Evolutionary conservation across 2,888 invertebrate genomes (phyloP).

Genomic region (Carabus problematicus): DNA sequence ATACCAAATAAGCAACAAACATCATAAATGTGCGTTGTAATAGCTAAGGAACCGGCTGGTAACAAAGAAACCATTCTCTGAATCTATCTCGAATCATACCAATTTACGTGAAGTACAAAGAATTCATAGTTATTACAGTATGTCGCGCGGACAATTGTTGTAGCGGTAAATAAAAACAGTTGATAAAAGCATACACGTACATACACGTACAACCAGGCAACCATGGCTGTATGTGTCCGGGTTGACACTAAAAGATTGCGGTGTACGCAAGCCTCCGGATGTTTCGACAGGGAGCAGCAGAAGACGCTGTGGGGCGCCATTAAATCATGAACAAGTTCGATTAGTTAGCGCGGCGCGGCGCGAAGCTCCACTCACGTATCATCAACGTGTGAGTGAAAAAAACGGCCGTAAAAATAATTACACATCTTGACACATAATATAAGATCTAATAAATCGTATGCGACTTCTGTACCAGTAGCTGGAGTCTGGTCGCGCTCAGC

Average conservation of each 20-base stretch:
- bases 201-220: not conserved
- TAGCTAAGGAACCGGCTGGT: no score
- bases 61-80: no score
- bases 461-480: slow-evolving; percentile 50
- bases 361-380: slow-evolving; percentile 17
- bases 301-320: slow-evolving; percentile 38
- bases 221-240: not conserved
- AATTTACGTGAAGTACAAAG: not conserved
- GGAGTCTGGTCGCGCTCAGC: slow-evolving; percentile 48
- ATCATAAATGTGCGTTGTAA: no score
- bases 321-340: slow-evolving; percentile 40
- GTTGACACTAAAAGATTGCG: slow-evolving; percentile 15
- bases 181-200: not conserved
- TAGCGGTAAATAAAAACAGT: not conserved
- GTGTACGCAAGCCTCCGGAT: not conserved
- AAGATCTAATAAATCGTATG: slow-evolving; percentile 51
- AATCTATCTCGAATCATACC: not conserved
- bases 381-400: slow-evolving; percentile 35
- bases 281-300: slow-evolving; percentile 7
- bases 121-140: no score
- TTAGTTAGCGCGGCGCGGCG: slow-evolving; percentile 35
- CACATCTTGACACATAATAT: slow-evolving; percentile 52
- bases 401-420: slow-evolving; percentile 50
- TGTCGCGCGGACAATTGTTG: no score
- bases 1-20: no score